A percentile compares a stretch with the other conserved stretches of the same genome.
phyloP scores from a whole-genome alignment of 2,888 invertebrate genomes.

The Eupithecia insigniata region DNA sequence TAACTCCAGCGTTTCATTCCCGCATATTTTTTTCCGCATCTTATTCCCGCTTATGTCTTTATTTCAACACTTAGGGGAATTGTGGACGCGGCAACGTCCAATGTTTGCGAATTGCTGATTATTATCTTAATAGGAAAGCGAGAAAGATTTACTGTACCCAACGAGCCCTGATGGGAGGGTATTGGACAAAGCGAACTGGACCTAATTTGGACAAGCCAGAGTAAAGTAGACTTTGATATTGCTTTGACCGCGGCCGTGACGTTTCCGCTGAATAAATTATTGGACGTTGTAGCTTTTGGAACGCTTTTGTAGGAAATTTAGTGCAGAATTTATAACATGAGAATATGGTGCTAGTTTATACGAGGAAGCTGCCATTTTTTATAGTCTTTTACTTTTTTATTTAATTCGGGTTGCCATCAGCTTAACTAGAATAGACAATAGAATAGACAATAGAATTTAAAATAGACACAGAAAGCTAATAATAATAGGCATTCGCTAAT shows the following conservation, averaged over 20 bases:
- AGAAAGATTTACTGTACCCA: slow-evolving; percentile 65
- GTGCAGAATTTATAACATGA: neutral
- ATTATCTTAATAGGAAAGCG: slow-evolving; percentile 77
- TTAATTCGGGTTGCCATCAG: no score
- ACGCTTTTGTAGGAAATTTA: slow-evolving; percentile 3
- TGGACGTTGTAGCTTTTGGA: neutral
- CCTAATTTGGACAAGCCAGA: slow-evolving; percentile 31
- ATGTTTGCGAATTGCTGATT: slow-evolving; percentile 74
- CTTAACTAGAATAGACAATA: no score
- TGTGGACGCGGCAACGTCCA: slow-evolving; percentile 58
- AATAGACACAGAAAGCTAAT: no score
- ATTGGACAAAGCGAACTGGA: slow-evolving; percentile 34
- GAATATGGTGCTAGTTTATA: neutral
- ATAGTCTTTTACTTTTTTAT: no score
- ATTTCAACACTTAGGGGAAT: slow-evolving; percentile 40
- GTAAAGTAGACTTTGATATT: slow-evolving; percentile 28
- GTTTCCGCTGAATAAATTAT: slow-evolving; percentile 32
- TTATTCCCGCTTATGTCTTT: slow-evolving; percentile 33
- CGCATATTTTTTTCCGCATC: slow-evolving; percentile 24
- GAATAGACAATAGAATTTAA: no score
- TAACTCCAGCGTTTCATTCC: slow-evolving; percentile 12
- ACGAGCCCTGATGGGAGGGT: slow-evolving; percentile 39
- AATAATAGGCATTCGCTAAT: no score
- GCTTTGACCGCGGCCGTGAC: slow-evolving; percentile 42
- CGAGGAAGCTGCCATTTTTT: neutral